Conservation (phyloP, 2,888 invertebrate species). For the Cheilosia urbana region DNA sequence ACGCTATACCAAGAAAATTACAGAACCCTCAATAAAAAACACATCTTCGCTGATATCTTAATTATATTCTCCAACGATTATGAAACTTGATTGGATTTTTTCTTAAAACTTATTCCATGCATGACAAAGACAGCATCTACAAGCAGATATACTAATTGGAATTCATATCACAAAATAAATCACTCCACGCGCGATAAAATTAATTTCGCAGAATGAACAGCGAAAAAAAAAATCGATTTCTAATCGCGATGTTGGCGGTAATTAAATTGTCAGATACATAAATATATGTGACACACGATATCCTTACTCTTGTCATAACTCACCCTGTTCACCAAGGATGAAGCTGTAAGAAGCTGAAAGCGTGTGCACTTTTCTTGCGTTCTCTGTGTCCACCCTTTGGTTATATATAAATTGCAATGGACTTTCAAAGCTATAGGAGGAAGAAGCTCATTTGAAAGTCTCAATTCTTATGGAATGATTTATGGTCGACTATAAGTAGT, state of each 20-base stretch:
- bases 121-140: no score
- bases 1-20: no score
- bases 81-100: no score
- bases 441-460: constrained; percentile 6
- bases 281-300: constrained; percentile 9
- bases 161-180: no score
- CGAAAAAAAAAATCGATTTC: constrained; percentile 22
- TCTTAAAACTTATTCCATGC: no score
- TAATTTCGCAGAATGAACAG: neutral
- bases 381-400: constrained; percentile 8
- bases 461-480: neutral
- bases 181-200: neutral
- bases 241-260: constrained; percentile 35
- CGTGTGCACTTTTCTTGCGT: neutral
- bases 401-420: constrained; percentile 8
- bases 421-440: neutral
- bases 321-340: neutral
- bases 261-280: constrained; percentile 40
- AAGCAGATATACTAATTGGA: no score
- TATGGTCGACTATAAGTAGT: no score
- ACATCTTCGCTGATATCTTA: no score
- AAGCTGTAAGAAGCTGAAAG: neutral
- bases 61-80: no score
- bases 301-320: constrained; percentile 9
- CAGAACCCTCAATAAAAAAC: no score